Base-by-base conservation (phyloP, 2,113 vertebrate genomes). In the Syrrhaptes paradoxus region DNA sequence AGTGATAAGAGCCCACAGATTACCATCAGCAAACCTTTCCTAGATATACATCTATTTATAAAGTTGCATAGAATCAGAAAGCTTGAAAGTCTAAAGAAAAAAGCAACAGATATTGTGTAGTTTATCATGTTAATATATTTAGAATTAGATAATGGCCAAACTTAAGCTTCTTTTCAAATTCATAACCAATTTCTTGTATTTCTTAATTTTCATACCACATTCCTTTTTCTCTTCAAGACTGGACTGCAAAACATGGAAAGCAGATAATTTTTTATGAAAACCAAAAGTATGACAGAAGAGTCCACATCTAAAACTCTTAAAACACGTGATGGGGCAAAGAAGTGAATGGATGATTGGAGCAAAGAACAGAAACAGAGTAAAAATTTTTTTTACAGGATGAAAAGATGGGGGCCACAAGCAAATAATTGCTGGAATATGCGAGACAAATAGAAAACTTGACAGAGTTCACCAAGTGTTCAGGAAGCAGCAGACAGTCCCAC, bases 111-210 rank as follows among this genome's bases (percentile, higher is more conserved):
- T 28, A 32, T 1, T 0, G 11, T 6, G 1, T 29, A 15, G 38
- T 34, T 89, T 61, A 80, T 68, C 4, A 43, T 13, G 10, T 16
- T 14, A 1, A 0, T 36, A 21, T 31, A 22, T 61, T 85, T 74
- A 45, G 21, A 76, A 48, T 36, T 22, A 45, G 18, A 11, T 20
- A 74, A 52, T 1, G 3, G 25, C 11, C 25, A 68, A 0, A 0
- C 8, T 65, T 34, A 36, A 1, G 9, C 10, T 21, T 24, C 34
- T 59, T 91, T 74, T 71, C 17, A 68, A 71, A 68, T 5, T 26
- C 21, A 17, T 63, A 63, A 43, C 6, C 21, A 75, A 45, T 5
- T 36, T 61, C 24, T 25, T 34, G 28, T 7, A 54, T 54, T 86
- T 85, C 29, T 61, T 19, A n/a, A 19, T 38, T 70, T 70, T 48